Conservation (phyloP, 2,888 invertebrate genomes). For the Coenonympha arcania region DNA sequence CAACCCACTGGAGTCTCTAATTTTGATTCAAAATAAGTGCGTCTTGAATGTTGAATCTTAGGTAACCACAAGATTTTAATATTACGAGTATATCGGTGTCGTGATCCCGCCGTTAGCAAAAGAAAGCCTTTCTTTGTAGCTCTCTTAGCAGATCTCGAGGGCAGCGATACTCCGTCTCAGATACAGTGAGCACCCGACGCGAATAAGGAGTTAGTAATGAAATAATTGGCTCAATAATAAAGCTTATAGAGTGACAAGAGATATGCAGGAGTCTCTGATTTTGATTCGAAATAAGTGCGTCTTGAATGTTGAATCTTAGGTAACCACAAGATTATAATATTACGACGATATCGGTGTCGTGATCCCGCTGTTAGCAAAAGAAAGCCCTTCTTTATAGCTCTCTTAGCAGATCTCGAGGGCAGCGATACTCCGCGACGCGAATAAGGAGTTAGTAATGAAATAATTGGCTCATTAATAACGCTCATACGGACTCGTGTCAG, state of each 20-base stretch:
- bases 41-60: too few relatives aligned
- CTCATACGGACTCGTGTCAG: conserved; percentile 23
- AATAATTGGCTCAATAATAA: conserved; percentile 32
- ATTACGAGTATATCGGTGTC: too few relatives aligned
- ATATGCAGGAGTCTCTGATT: too few relatives aligned
- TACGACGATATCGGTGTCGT: too few relatives aligned
- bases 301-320: too few relatives aligned
- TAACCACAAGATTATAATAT: too few relatives aligned
- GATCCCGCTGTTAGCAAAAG: conserved; percentile 23
- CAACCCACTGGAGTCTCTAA: too few relatives aligned
- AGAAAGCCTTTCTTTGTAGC: conserved; percentile 24
- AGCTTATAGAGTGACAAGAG: too few relatives aligned
- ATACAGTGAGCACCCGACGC: too few relatives aligned
- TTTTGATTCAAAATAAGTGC: too few relatives aligned
- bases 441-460: conserved; percentile 30
- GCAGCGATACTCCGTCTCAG: conserved; percentile 19
- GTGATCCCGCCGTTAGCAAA: conserved; percentile 23
- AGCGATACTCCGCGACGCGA: conserved; percentile 20
- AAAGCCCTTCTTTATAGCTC: conserved; percentile 22
- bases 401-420: conserved; percentile 16
- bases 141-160: conserved; percentile 13
- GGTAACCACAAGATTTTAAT: too few relatives aligned
- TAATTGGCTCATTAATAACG: conserved; percentile 32
- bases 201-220: conserved; percentile 29
- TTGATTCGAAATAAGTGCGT: too few relatives aligned